These are phyloP conservation scores for Stenopsyche tienmushanensis DNA, from an alignment of 1,140 invertebrate genomes.

Conservation along the genomic window DNA sequence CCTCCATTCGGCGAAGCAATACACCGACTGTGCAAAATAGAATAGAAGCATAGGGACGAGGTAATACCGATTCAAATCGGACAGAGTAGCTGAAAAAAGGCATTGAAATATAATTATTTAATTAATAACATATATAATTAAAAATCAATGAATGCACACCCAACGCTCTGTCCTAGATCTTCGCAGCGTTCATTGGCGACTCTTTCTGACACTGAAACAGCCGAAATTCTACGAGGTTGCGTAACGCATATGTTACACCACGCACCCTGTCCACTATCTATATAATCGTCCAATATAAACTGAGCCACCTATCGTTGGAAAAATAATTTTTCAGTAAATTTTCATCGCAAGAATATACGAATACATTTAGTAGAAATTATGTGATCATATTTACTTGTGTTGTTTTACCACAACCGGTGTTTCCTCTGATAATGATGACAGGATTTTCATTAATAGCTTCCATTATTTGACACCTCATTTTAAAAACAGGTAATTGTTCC, in stretches of 20 bases:
- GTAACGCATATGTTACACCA: constrained; percentile 89
- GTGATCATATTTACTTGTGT: constrained; percentile 56
- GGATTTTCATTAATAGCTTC: constrained; percentile 81
- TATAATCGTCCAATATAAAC: constrained; percentile 94
- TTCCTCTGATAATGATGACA: constrained; percentile 86
- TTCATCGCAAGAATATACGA: background rate
- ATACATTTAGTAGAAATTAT: background rate
- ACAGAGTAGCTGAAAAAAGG: constrained; percentile 70
- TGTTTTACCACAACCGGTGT: constrained; percentile 92
- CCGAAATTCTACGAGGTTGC: constrained; percentile 92
- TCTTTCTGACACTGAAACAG: constrained; percentile 90
- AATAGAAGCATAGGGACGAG: constrained; percentile 88
- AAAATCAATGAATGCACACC: constrained; percentile 52
- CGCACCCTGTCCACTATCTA: constrained; percentile 78
- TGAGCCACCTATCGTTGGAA: constrained; percentile 71
- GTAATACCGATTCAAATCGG: constrained; percentile 84
- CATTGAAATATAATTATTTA: background rate
- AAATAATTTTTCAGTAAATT: background rate
- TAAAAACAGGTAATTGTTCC: constrained; percentile 72
- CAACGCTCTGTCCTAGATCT: constrained; percentile 77
- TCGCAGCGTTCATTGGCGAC: constrained; percentile 87
- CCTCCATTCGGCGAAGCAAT: constrained; percentile 86
- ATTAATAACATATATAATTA: too few species aligned
- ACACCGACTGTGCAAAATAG: constrained; percentile 96
- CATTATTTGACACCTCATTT: constrained; percentile 75